Evolutionary conservation across 2,888 invertebrate species (phyloP), one percentile per base, ranked within the genome.

Genomic region (Agrochola litura): DNA sequence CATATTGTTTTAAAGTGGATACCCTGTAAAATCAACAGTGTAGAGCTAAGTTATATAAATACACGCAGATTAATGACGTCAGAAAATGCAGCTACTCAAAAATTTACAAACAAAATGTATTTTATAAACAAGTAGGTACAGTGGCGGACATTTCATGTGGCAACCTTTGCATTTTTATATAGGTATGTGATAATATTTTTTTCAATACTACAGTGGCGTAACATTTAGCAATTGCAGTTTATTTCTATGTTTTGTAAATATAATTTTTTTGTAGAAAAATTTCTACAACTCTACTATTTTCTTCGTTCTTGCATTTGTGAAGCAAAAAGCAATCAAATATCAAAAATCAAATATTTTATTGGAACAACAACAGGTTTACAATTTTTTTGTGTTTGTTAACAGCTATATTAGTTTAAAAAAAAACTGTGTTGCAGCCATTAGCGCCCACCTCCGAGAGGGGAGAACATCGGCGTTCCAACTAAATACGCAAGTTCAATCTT

Each of bases 11-110:
- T 61, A 69, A 78, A 85, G 77, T 75, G 76, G 76, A 74, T 69
- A 75, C 69, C 58, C 72, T 67, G 74, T 82, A 76, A 79, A 87
- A 77, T 87, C 81, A 82, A 83, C 85, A 83, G 78, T 37, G 72
- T 72, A 80, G 72, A 56, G 41, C 54, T 49, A 43, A 49, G 66
- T 66, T 79, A 69, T 68, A 79, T 78, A 77, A 83, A 85, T 63
- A 73, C 69, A 71, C 41, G n/a, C 74, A 83, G 52, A 79, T 70
- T 85, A 78, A 73, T 85, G 76, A 77, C 69, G 64, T 65, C 68
- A 79, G 72, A 77, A n/a, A n/a, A 81, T 78, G 69, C 77, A 72
- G 54, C 66, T 67, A 74, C 77, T 84, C 63, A 79, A 71, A 81
- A 73, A 80, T 75, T 60, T 68, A 84, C 52, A 66, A 74, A 79